These are phyloP conservation scores for Drosophila gaucha DNA, from an alignment of 2,888 invertebrate species.

Conservation along the genomic window DNA sequence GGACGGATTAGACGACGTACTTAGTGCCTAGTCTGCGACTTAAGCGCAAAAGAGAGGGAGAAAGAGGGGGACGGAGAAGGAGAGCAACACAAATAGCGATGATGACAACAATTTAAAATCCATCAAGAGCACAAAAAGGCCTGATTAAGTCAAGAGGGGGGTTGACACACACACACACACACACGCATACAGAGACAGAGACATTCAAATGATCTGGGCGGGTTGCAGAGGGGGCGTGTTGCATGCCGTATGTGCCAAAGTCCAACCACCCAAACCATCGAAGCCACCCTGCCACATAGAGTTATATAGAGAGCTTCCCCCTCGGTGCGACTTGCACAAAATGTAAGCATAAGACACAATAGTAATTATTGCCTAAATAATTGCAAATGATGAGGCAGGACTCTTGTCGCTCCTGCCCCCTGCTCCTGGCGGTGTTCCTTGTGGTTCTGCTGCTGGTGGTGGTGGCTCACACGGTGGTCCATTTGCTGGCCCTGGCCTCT, in stretches of 20 bases:
- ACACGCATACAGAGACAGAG: not conserved
- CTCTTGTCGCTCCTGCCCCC: constrained; percentile 27
- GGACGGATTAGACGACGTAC: constrained; percentile 42
- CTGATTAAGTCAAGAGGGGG: constrained; percentile 82
- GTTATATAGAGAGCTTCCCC: not conserved
- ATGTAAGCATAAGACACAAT: constrained; percentile 83
- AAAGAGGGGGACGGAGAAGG: not conserved
- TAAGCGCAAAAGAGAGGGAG: no score
- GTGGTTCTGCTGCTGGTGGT: constrained; percentile 25
- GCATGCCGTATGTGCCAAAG: constrained; percentile 42
- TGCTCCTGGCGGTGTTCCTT: constrained; percentile 22
- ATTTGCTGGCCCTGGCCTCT: constrained; percentile 23
- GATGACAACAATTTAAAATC: constrained; percentile 83
- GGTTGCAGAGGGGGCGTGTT: constrained; percentile 47
- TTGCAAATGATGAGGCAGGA: constrained; percentile 77
- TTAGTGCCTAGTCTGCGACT: not conserved
- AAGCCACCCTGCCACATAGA: not conserved
- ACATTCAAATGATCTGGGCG: constrained; percentile 42
- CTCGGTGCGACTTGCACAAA: constrained; percentile 37
- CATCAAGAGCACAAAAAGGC: constrained; percentile 81
- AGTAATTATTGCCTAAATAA: constrained; percentile 84
- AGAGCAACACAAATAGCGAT: constrained; percentile 63
- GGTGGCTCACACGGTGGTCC: constrained; percentile 61
- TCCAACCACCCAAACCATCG: not conserved
- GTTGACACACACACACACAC: constrained; percentile 38